A percentile compares a stretch with the other conserved stretches of the same genome.
phyloP scores from a whole-genome alignment of 2,797 vertebrate species.

The Leptoclinus maculatus region DNA sequence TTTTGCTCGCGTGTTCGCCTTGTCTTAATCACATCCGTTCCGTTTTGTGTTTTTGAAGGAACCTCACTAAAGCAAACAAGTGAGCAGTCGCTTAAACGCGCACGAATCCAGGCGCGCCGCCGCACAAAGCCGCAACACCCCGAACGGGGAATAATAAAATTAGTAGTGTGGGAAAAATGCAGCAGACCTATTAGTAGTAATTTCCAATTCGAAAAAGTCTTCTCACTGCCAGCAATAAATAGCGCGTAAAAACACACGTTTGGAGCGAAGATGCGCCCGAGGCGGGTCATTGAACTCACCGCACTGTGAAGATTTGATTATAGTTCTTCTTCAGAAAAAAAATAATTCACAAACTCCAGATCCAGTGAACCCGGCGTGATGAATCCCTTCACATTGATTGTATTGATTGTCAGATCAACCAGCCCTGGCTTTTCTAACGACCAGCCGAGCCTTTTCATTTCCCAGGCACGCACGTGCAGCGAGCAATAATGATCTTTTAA shows the following conservation, averaged over 20 bases:
- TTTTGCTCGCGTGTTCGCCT: background rate
- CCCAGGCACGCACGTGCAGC: slow-evolving; percentile 28
- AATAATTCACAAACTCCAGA: slow-evolving; percentile 35
- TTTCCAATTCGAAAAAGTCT: slow-evolving; percentile 55
- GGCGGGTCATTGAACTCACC: slow-evolving; percentile 60
- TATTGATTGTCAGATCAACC: slow-evolving; percentile 68
- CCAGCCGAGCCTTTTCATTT: slow-evolving; percentile 41
- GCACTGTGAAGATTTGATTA: slow-evolving; percentile 48
- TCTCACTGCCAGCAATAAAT: slow-evolving; percentile 43
- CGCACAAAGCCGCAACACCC: slow-evolving; percentile 18
- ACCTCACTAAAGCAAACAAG: slow-evolving; percentile 30
- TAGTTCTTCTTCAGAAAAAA: slow-evolving; percentile 9
- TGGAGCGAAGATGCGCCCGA: slow-evolving; percentile 45
- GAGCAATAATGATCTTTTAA: slow-evolving; percentile 44
- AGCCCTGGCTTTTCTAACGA: slow-evolving; percentile 47
- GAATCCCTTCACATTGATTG: slow-evolving; percentile 59
- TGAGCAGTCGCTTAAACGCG: slow-evolving; percentile 16
- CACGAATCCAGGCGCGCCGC: slow-evolving; percentile 9
- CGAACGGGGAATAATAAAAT: slow-evolving; percentile 53
- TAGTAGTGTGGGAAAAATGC: slow-evolving; percentile 37
- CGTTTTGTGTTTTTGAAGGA: background rate
- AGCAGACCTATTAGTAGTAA: slow-evolving; percentile 39
- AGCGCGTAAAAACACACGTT: slow-evolving; percentile 51
- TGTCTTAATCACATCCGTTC: background rate
- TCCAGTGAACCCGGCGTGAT: slow-evolving; percentile 17